phyloP scores from a whole-genome alignment of 2,797 vertebrate species.

The Myiotriccus ornatus region DNA sequence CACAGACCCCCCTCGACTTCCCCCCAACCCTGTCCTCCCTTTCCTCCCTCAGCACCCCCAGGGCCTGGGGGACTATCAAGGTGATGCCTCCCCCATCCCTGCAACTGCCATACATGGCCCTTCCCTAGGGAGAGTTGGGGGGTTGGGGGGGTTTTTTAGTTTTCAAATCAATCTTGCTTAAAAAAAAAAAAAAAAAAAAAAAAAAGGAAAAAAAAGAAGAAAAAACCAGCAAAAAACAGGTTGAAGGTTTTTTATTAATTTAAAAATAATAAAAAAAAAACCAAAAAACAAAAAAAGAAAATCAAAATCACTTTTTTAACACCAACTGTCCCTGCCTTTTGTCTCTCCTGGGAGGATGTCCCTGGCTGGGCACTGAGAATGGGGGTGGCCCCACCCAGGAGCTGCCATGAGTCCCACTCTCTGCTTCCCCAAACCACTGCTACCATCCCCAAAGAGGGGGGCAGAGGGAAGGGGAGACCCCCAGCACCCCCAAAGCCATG shows the following conservation, averaged over 20 bases:
- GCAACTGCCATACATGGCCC: neutral
- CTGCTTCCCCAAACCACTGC: neutral
- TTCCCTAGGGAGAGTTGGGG: neutral
- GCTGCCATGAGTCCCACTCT: fast-evolving
- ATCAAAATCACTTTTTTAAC: constrained; percentile 69
- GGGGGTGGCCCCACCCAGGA: no score
- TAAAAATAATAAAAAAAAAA: constrained; percentile 59
- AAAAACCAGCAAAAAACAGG: neutral
- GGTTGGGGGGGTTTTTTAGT: neutral
- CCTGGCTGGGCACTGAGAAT: neutral
- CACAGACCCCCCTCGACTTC: neutral
- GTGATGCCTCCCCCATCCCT: neutral
- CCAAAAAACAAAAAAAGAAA: neutral
- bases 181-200: constrained; percentile 49
- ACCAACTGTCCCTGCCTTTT: constrained; percentile 29
- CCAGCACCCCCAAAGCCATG: neutral
- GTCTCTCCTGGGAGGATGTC: neutral
- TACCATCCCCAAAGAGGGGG: neutral
- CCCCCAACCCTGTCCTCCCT: neutral
- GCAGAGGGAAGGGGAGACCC: neutral
- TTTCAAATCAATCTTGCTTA: constrained; percentile 64
- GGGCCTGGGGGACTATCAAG: neutral
- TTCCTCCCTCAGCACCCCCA: neutral
- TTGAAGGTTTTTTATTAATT: constrained; percentile 73
- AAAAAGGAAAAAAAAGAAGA: constrained; percentile 39